Evolutionary conservation across 1,140 invertebrate species (phyloP), one percentile per base, ranked within the genome.

Genomic region (Platyura marginata): DNA sequence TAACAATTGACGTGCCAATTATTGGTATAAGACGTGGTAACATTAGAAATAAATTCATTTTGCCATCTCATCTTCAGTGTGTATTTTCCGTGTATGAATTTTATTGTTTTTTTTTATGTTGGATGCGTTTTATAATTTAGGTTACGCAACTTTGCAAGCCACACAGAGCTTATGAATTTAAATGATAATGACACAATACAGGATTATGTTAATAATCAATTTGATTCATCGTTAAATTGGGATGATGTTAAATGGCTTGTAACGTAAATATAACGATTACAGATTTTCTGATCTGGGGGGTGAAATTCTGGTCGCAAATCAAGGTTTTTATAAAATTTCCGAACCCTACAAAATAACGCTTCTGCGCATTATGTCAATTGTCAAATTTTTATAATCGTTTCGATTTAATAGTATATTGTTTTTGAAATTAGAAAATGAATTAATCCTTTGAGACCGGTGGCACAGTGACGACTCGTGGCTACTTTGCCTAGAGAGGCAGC

Each of bases 1-100:
- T 96, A 1, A 96, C 92, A 1, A 80, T 95, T 0, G 92, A 96
- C 61, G 81, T 87, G 2, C 86, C 88, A 0, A 52, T 81, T 2
- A 86, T 93, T 60, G 92, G 91, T 1, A 65, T 79, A 19, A 64
- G 90, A 39, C 67, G 79, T 32, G 75, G 75, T 1, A 89, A 95
- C 64, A 61, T 80, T 1, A 71, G 76, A 46, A 94, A 95, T 57
- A 79, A 81, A 56, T 95, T 95, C 58, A 61, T 68, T 22, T 57
- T 95, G 13, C 90, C 90, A 0, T 51, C 66, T 19, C 81, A 92
- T 65, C 64, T 91, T 25, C 76, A 63, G 81, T 85, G 63, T 52
- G 48, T 46, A 41, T 34, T 44, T n/a, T n/a, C n/a, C n/a, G 13
- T 13, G 13, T 6, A 29, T 29, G 25, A 29, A 29, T n/a, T n/a